Base-by-base conservation (phyloP, 30 jellyfish, hydroid and myxozoan genomes). In the Hydra vulgaris region DNA sequence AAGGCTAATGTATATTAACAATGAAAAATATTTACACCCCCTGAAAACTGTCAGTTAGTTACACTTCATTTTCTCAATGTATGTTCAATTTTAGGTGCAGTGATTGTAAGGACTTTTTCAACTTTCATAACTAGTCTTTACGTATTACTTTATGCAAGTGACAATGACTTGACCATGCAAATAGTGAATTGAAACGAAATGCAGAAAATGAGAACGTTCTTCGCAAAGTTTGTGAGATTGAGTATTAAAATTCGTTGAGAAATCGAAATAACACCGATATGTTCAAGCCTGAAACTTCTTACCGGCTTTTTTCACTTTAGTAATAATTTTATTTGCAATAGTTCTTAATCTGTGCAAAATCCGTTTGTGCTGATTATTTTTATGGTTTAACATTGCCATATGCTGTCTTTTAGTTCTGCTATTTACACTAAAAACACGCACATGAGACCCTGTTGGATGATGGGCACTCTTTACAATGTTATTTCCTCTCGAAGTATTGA, bases 321-420 rank as follows among this genome's bases (percentile, higher is more conserved):
- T 90, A 23, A 90, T 90, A 61, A 90, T 90, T 73, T 90, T 89
- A 23, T 90, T 85, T 15, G 97, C 97, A 81, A 84, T 85, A 74
- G 76, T 85, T 77, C 97, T 72, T 20, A 90, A 85, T 74, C 83
- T 85, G 40, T 83, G 67, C 17, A 90, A 76, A 7, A 90, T 87
- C 25, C 97, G 75, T 82, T 90, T 90, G 20, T 87, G 81, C 17
- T 88, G 94, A 21, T 61, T 73, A 0, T 83, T 54, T 53, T 69
- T 79, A 23, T 78, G 61, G 0, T 53, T 53, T 7, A 74, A 83
- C 25, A 77, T 73, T 74, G 87, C 54, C 82, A 53, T 78, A 7
- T 81, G 25, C 19, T 52, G 74, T 15, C 40, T 17, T 27, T 15
- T n/a, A 52, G 27, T 21, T 23, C 70, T 70, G 54, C 40, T 71